Conservation (phyloP, 2,797 vertebrate genomes). For the Sebastes melanostomus region DNA sequence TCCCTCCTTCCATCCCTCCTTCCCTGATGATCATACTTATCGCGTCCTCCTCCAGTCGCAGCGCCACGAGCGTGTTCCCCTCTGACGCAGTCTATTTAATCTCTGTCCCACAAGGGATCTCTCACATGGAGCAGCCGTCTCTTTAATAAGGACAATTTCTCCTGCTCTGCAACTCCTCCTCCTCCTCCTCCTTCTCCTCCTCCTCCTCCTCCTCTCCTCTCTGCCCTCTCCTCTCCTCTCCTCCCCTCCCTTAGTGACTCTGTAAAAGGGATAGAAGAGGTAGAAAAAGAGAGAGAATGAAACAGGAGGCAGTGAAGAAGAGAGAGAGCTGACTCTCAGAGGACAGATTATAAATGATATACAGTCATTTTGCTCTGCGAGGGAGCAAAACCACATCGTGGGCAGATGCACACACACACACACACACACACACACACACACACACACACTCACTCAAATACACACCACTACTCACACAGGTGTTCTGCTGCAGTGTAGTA, state of each 20-base stretch:
- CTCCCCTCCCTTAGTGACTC: constrained; percentile 58
- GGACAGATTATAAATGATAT: constrained; percentile 81
- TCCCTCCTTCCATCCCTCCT: constrained; percentile 22
- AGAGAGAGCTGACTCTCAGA: constrained; percentile 63
- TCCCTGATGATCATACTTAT: constrained; percentile 77
- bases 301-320: constrained; percentile 41
- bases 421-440: background rate
- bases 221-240: constrained; percentile 36
- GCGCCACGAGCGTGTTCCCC: constrained; percentile 66
- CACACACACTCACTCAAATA: background rate
- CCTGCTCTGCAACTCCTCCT: constrained; percentile 59
- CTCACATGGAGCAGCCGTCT: constrained; percentile 75
- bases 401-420: background rate
- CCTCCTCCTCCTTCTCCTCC: background rate
- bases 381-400: constrained; percentile 43
- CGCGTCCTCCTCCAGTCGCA: constrained; percentile 72
- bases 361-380: constrained; percentile 69
- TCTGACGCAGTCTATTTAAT: constrained; percentile 84
- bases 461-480: constrained; percentile 51
- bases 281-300: constrained; percentile 56
- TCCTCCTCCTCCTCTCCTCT: constrained; percentile 17
- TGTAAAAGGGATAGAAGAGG: constrained; percentile 61
- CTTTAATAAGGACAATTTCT: constrained; percentile 84
- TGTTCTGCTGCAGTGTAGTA: constrained; percentile 50
- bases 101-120: constrained; percentile 80